Evolutionary conservation across 2,113 vertebrate genomes (phyloP).

Genomic region (Struthidea cinerea): DNA sequence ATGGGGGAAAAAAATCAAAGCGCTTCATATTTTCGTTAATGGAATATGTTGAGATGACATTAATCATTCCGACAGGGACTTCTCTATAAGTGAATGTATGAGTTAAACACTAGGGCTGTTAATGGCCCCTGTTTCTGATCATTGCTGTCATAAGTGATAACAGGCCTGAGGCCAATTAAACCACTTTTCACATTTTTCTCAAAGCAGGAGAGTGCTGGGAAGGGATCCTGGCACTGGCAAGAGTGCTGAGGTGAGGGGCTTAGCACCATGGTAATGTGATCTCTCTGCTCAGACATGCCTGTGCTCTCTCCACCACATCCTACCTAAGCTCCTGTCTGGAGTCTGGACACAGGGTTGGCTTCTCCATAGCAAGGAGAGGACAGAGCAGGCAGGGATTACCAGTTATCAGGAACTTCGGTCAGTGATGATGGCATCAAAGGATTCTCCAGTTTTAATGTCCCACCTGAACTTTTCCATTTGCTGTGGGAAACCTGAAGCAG

Average conservation of each 20-base stretch:
- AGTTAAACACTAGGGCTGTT: background rate
- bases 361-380: background rate
- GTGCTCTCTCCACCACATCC: accelerated
- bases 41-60: constrained; percentile 13
- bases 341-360: background rate
- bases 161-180: background rate
- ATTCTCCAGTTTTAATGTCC: background rate
- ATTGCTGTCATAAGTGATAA: constrained; percentile 9
- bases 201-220: background rate
- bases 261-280: accelerated
- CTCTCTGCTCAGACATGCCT: background rate
- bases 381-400: background rate
- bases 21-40: background rate
- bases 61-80: constrained; percentile 3
- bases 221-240: background rate
- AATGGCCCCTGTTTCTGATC: constrained; percentile 17
- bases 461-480: background rate
- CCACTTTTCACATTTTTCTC: constrained; percentile 20
- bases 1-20: background rate
- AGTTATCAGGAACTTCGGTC: background rate
- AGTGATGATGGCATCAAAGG: accelerated
- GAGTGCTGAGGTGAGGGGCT: background rate
- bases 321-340: background rate
- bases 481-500: background rate
- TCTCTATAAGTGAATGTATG: background rate